These are phyloP conservation scores for Ceyx cyanopectus DNA, from an alignment of 2,113 vertebrate genomes.

Conservation along the genomic window DNA sequence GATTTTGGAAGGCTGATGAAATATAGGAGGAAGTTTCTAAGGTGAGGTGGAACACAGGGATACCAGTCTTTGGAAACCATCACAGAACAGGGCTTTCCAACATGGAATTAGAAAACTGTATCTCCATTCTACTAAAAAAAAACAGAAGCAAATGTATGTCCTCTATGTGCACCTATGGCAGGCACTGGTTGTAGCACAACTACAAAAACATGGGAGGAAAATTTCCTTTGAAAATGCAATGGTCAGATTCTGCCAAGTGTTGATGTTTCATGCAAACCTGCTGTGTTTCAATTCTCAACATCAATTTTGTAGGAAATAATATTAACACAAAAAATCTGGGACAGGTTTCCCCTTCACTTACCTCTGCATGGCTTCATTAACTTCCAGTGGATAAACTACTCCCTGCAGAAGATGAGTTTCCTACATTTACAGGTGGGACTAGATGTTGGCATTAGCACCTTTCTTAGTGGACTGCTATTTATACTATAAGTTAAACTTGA, in stretches of 20 bases:
- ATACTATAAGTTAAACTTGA: neutral
- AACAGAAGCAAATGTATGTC: neutral
- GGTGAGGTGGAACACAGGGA: neutral
- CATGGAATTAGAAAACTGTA: neutral
- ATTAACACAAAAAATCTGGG: neutral
- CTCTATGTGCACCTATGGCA: neutral
- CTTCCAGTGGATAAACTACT: constrained; percentile 1
- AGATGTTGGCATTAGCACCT: neutral
- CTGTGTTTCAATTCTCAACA: neutral
- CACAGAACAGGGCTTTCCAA: neutral
- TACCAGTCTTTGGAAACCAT: neutral
- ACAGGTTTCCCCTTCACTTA: constrained; percentile 16
- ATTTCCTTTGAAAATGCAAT: neutral
- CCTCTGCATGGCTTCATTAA: constrained; percentile 13
- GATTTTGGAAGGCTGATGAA: constrained; percentile 31
- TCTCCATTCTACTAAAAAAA: neutral
- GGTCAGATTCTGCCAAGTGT: neutral
- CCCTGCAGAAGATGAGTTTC: neutral
- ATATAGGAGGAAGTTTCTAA: constrained; percentile 40
- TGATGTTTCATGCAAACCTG: neutral
- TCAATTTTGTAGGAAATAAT: neutral
- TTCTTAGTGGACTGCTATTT: neutral
- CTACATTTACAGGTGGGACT: neutral
- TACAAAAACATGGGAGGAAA: neutral
- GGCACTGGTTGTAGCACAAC: neutral